Conservation (phyloP, 1,140 invertebrate species). For the Episyrphus balteatus region DNA sequence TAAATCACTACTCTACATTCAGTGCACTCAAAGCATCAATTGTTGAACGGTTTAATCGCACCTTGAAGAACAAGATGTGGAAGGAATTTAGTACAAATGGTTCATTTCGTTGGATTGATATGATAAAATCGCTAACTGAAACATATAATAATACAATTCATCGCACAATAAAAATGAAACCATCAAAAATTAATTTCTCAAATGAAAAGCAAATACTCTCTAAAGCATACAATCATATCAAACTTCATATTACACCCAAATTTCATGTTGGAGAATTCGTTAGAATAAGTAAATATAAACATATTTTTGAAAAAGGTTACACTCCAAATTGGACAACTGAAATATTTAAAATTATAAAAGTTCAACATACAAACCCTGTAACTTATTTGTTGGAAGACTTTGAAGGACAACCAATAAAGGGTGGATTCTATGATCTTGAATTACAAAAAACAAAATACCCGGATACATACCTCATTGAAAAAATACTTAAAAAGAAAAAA, state of each 20-base stretch:
- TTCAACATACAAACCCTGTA: slow-evolving; percentile 24
- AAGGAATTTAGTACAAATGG: slow-evolving; percentile 37
- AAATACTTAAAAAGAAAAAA: slow-evolving; percentile 20
- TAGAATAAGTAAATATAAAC: too few relatives aligned
- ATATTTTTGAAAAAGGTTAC: too few relatives aligned
- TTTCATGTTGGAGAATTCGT: slow-evolving; percentile 24
- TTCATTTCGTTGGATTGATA: too few relatives aligned
- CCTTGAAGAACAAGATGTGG: slow-evolving; percentile 38
- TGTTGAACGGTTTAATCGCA: too few relatives aligned
- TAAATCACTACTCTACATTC: slow-evolving; percentile 38
- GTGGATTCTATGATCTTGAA: too few relatives aligned
- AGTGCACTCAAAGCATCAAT: too few relatives aligned
- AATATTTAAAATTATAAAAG: slow-evolving; percentile 29
- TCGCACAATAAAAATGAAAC: slow-evolving; percentile 34
- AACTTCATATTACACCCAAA: slow-evolving; percentile 10
- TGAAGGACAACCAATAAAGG: too few relatives aligned
- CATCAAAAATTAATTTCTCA: slow-evolving; percentile 22
- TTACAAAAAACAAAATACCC: too few relatives aligned
- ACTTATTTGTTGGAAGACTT: slow-evolving; percentile 29
- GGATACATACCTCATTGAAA: too few relatives aligned
- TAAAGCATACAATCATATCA: slow-evolving; percentile 17
- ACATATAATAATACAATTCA: too few relatives aligned
- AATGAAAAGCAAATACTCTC: slow-evolving; percentile 20
- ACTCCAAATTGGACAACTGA: slow-evolving; percentile 35
- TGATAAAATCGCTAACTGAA: too few relatives aligned